Conservation (phyloP, 2,797 vertebrate genomes). For the Macrochelys suwanniensis region DNA sequence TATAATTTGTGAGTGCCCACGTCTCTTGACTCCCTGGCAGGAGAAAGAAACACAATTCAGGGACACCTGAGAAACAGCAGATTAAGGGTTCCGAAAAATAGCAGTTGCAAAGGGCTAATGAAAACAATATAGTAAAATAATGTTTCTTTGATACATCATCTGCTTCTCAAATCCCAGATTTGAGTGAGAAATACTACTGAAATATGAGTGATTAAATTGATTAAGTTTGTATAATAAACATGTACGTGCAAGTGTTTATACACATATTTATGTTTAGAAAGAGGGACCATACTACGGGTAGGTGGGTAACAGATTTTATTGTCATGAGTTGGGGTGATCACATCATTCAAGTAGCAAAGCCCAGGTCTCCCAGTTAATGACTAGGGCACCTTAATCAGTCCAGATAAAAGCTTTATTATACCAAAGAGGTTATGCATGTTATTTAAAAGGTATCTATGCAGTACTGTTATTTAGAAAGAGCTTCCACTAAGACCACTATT, state of each 20-base stretch:
- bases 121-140: neutral
- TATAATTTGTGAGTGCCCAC: constrained; percentile 62
- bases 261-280: neutral
- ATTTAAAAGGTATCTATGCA: neutral
- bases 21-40: constrained; percentile 57
- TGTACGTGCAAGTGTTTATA: neutral
- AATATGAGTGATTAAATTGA: neutral
- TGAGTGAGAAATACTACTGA: neutral
- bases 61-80: constrained; percentile 48
- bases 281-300: neutral
- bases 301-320: neutral
- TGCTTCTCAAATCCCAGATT: constrained; percentile 3
- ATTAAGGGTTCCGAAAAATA: constrained; percentile 30
- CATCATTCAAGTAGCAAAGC: neutral
- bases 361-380: neutral
- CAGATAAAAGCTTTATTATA: neutral
- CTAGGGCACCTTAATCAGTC: neutral
- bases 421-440: neutral
- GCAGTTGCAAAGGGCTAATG: constrained; percentile 30
- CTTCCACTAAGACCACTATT: neutral
- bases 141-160: neutral
- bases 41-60: constrained; percentile 64
- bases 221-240: rapidly evolving
- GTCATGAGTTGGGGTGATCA: neutral
- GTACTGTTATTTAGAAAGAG: neutral